Conservation (phyloP, 2,888 invertebrate genomes). For the Drosophila mulleri region DNA sequence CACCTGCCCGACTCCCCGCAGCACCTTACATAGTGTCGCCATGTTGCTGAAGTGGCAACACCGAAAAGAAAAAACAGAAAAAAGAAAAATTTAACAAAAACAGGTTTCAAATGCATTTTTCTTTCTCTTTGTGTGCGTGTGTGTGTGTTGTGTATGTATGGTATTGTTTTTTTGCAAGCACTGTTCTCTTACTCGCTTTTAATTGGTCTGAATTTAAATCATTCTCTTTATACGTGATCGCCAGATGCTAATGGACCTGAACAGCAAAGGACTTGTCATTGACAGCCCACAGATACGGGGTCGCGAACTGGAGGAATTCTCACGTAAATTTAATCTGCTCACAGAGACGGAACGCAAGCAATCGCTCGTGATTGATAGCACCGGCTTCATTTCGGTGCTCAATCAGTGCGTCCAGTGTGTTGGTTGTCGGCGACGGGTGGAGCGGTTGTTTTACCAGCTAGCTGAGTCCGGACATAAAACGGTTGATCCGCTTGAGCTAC, state of each 20-base stretch:
- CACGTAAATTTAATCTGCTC: slow-evolving; percentile 92
- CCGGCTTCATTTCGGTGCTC: slow-evolving; percentile 93
- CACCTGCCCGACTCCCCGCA: slow-evolving; percentile 33
- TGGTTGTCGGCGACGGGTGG: slow-evolving; percentile 96
- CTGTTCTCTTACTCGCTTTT: slow-evolving; percentile 18
- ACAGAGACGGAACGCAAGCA: slow-evolving; percentile 91
- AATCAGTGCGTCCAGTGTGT: slow-evolving; percentile 97
- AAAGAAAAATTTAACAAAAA: slow-evolving; percentile 33
- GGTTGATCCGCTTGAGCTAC: slow-evolving; percentile 93
- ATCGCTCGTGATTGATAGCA: slow-evolving; percentile 93
- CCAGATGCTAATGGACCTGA: slow-evolving; percentile 97
- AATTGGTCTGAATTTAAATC: slow-evolving; percentile 15
- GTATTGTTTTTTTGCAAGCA: slow-evolving; percentile 1
- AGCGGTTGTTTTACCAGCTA: slow-evolving; percentile 94
- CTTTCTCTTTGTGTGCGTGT: slow-evolving; percentile 18
- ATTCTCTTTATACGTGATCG: background rate
- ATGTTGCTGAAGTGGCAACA: slow-evolving; percentile 75
- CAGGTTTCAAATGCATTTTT: slow-evolving; percentile 67
- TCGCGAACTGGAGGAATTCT: slow-evolving; percentile 94
- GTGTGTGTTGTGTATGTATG: background rate
- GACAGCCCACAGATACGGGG: slow-evolving; percentile 92
- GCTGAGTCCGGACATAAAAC: slow-evolving; percentile 94
- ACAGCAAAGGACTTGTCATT: slow-evolving; percentile 93
- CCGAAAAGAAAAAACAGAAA: slow-evolving; percentile 13
- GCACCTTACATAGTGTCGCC: slow-evolving; percentile 47